Evolutionary conservation across 2,113 vertebrate genomes (phyloP), one percentile per base, ranked within the genome.

Genomic region (Scomber scombrus): DNA sequence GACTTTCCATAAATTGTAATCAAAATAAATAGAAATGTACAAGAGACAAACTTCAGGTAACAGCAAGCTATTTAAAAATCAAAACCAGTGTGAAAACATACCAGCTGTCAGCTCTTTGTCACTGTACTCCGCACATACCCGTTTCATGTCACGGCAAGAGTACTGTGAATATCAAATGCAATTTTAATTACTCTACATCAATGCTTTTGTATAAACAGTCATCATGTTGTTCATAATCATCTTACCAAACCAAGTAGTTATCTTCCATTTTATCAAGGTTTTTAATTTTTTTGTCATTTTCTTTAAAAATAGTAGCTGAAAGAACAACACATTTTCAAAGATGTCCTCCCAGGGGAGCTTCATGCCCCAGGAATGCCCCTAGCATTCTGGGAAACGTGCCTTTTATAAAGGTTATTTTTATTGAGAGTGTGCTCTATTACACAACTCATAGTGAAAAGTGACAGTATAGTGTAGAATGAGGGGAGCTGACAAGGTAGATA

Each of bases 401-500:
- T 61, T 77, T 40, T 54, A 34, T 26, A 75, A 69, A 71, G 26
- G 19, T 81, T 79, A 61, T 71, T 78, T 72, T 76, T 46, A 76
- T 47, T 71, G 31, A 51, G 12, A 43, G n/a, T 63, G 26, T 18
- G 45, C 62, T 76, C 57, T 57, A 54, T 78, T 14, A 47, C 49
- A 84, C 58, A 61, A 57, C 69, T 75, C 46, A n/a, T 3, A 6
- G 15, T 40, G 54, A 49, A 66, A 50, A 71, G 49, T 67, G 65
- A 66, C 40, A 72, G 43, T 6, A n/a, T 60, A 23, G 47, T 34
- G 54, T 4, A 57, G 43, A 50, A 26, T 26, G 29, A 54, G 15
- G 43, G 45, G 15, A 55, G 18, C 49, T 26, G 64, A 71, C 10
- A 45, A 62, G 19, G 23, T 26, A 26, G 23, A 26, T 26, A 26